Conservation (phyloP, 2,888 invertebrate genomes). For the Mythimna loreyi region DNA sequence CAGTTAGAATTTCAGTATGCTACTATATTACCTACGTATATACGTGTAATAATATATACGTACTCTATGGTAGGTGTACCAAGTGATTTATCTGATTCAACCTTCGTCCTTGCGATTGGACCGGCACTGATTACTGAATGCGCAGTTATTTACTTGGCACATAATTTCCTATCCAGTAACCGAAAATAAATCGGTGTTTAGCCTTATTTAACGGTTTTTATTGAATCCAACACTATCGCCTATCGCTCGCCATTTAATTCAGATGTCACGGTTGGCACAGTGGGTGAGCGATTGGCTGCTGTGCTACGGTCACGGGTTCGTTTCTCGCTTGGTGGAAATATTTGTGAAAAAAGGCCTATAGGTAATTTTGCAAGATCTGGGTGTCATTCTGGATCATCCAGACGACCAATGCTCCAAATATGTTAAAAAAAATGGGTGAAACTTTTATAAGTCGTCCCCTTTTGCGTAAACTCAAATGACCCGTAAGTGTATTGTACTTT, state of each 20-base stretch:
- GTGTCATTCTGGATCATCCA: no score
- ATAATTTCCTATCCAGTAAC: neutral
- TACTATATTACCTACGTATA: neutral
- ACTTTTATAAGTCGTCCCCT: no score
- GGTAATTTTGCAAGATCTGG: no score
- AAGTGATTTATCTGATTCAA: conserved; percentile 27
- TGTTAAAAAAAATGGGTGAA: neutral
- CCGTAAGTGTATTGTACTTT: neutral
- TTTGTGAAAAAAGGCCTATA: no score
- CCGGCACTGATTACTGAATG: conserved; percentile 6
- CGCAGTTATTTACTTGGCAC: neutral
- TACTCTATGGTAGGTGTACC: neutral
- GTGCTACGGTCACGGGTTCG: no score
- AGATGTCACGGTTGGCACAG: neutral
- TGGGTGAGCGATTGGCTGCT: no score
- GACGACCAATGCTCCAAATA: no score
- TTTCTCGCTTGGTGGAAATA: no score
- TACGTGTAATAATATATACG: no score
- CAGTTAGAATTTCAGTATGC: conserved; percentile 29
- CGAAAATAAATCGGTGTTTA: neutral
- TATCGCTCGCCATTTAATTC: neutral
- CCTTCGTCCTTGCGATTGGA: neutral
- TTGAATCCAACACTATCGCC: neutral
- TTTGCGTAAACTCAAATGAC: no score
- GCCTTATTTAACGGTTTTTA: neutral